phyloP scores from a whole-genome alignment of 2,113 vertebrate genomes.

The Cettia cetti region DNA sequence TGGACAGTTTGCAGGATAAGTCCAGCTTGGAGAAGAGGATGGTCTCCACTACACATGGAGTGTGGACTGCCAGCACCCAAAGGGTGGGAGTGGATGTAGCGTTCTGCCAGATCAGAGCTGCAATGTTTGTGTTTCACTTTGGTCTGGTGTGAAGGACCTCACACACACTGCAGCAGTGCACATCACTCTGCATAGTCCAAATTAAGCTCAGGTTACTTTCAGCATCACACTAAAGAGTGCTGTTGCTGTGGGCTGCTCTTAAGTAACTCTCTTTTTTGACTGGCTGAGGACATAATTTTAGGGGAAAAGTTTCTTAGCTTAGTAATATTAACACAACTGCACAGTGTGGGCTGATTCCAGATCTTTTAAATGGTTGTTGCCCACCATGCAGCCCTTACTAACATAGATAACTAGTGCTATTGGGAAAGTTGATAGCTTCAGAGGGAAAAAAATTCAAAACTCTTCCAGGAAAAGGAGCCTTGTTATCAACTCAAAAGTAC shows the following conservation, averaged over 20 bases:
- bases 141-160: background rate
- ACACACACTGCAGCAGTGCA: background rate
- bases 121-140: background rate
- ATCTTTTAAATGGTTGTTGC: background rate
- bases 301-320: background rate
- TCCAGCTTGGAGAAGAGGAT: background rate
- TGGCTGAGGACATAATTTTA: background rate
- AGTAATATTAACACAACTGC: background rate
- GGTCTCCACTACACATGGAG: background rate
- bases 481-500: background rate
- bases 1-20: background rate
- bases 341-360: background rate
- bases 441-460: background rate
- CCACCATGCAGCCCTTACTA: background rate
- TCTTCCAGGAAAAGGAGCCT: background rate
- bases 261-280: background rate
- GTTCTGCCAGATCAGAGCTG: background rate
- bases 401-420: fast-evolving
- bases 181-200: fast-evolving
- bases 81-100: background rate
- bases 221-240: background rate
- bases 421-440: background rate
- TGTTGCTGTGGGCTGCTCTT: background rate
- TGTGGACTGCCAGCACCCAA: background rate
- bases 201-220: background rate